Percentiles rank a stretch among this genome's conserved stretches.
Conservation (phyloP, 2,113 vertebrate genomes). For the Grammomys dolichurus region DNA sequence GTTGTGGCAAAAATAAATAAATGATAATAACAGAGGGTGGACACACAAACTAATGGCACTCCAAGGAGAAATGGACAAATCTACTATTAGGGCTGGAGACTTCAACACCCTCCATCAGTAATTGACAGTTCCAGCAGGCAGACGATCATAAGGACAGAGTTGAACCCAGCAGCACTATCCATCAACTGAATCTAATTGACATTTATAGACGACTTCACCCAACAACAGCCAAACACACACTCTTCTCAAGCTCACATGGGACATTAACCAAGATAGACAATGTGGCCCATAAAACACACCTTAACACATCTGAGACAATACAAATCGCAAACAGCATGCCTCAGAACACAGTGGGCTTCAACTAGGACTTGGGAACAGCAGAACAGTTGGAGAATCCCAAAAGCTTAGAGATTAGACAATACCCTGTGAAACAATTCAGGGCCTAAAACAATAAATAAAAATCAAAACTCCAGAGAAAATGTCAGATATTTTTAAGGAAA, state of each 20-base stretch:
- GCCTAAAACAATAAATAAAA: neutral
- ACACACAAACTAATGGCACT: rapidly evolving
- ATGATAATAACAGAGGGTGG: neutral
- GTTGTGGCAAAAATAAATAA: neutral
- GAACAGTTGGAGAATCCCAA: neutral
- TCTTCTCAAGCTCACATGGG: neutral
- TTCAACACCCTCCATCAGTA: rapidly evolving
- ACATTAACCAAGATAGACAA: conserved; percentile 36
- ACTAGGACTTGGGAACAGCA: neutral
- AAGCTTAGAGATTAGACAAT: neutral
- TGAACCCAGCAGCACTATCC: neutral
- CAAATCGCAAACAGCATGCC: neutral
- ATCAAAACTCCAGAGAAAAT: neutral
- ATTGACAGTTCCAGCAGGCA: neutral
- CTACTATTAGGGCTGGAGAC: neutral
- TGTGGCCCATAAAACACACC: conserved; percentile 12
- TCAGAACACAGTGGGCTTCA: neutral
- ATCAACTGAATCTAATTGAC: conserved; percentile 47
- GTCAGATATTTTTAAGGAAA: neutral
- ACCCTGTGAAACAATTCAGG: neutral
- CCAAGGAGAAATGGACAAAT: neutral
- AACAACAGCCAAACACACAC: neutral
- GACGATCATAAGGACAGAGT: neutral
- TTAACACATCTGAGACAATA: neutral
- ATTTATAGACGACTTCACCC: conserved; percentile 9